A percentile compares a stretch with the other conserved stretches of the same genome.
Conservation (phyloP, 2,113 vertebrate genomes). For the Chionodraco myersi region DNA sequence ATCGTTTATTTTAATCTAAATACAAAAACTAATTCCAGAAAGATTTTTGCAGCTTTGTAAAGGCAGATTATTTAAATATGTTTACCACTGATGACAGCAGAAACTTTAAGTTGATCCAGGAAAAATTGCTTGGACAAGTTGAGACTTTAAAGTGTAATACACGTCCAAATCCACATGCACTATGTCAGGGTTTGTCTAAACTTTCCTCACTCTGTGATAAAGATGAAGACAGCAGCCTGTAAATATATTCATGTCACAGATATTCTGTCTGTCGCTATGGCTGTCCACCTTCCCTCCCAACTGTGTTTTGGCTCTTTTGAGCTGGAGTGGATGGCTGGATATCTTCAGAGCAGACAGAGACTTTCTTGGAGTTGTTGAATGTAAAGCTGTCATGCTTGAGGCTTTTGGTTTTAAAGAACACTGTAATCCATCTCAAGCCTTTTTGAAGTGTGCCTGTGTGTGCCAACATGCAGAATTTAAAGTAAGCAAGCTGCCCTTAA, state of each 20-base stretch:
- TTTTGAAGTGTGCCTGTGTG: constrained; percentile 38
- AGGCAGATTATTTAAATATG: neutral
- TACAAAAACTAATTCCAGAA: neutral
- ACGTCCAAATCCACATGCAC: neutral
- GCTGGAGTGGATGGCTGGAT: constrained; percentile 14
- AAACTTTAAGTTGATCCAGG: no score
- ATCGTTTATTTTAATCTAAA: neutral
- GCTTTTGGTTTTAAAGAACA: constrained; percentile 44
- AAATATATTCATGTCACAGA: constrained; percentile 39
- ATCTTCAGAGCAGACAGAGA: constrained; percentile 26
- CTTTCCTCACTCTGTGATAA: constrained; percentile 15
- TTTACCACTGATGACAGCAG: neutral
- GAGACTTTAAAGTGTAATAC: neutral
- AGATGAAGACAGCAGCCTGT: neutral
- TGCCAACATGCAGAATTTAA: constrained; percentile 21
- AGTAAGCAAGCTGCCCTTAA: constrained; percentile 33
- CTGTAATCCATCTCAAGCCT: constrained; percentile 23
- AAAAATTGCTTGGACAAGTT: neutral
- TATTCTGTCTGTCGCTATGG: neutral
- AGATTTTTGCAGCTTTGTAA: neutral
- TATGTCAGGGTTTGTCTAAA: neutral
- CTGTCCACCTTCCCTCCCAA: constrained; percentile 12
- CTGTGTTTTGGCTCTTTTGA: constrained; percentile 46
- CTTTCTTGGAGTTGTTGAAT: constrained; percentile 36
- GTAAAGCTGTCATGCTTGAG: constrained; percentile 30